Base-by-base conservation (phyloP, 2,888 invertebrate genomes). In the Cartodere bifasciata region DNA sequence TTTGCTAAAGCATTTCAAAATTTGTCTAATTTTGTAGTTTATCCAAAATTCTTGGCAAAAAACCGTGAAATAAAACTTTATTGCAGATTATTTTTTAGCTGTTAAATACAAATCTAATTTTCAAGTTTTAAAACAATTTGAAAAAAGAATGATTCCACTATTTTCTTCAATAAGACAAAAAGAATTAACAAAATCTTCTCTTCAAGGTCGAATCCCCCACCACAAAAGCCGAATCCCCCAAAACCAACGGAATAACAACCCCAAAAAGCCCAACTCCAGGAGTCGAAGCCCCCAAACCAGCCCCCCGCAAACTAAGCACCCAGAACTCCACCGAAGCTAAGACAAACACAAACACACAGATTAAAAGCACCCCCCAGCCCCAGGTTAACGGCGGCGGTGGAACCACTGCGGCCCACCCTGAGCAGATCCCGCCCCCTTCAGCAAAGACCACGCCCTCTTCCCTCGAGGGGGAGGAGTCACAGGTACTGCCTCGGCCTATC, bases 401-500 rank as follows among this genome's bases (percentile, higher is more conserved):
- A 10, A 27, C 29, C 11, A 13, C 17, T 9, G 10, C 32, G 29
- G 14, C 47, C 51, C 30, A 55, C 50, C 37, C 45, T 57, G 47
- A 48, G 60, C 52, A 44, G 63, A 48, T 45, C 63, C 56, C 50
- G 15, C 48, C 52, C 4, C 46, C 49, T 11, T 44, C 48, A 23
- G 46, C 50, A 49, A 47, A 61, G 60, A 55, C 60, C 35, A 63
- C 64, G 45, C 64, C 68, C 35, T 60, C 63, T 38, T 67, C 72
- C 45, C 63, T 71, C 37, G 67, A 62, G 29, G 58, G 56, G 38
- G 60, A 62, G 39, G 63, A 63, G 45, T 55, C 53, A 49, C 64
- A 64, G 64, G 64, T 64, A 62, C 57, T 62, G 44, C 72, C 81
- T 65, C 76, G 81, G 67, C 84, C 87, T 61, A 77, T 87, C 69